These are phyloP conservation scores for Drosophila parabipectinata DNA, from an alignment of 1,140 invertebrate genomes.

Conservation along the genomic window DNA sequence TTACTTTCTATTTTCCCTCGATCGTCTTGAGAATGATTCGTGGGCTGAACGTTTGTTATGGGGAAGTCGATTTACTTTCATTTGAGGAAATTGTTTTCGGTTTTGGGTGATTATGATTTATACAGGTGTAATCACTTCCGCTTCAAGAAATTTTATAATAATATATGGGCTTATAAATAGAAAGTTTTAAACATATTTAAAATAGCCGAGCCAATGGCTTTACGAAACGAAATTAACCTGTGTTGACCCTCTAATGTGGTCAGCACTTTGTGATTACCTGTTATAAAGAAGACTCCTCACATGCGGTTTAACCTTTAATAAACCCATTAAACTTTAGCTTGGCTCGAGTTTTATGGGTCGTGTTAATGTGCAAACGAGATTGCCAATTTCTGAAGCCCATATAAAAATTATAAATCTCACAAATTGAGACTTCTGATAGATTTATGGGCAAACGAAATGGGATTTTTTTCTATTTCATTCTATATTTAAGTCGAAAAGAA, in stretches of 20 bases:
- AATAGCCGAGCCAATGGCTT: not conserved
- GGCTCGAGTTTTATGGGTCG: conserved; percentile 10
- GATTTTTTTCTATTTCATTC: not conserved
- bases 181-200: not conserved
- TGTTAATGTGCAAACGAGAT: not conserved
- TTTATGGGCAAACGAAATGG: conserved; percentile 1
- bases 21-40: conserved; percentile 54
- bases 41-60: conserved; percentile 37
- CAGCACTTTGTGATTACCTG: conserved; percentile 6
- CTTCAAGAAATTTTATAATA: not conserved
- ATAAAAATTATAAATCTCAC: conserved; percentile 18
- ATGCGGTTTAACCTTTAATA: conserved; percentile 39
- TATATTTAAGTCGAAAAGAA: conserved; percentile 27
- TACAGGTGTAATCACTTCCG: conserved; percentile 47
- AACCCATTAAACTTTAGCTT: conserved; percentile 26
- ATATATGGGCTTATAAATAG: not conserved
- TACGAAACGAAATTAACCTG: conserved; percentile 33
- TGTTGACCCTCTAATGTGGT: conserved; percentile 26
- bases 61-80: conserved; percentile 70
- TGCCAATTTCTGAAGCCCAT: conserved; percentile 19
- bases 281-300: conserved; percentile 11
- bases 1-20: conserved; percentile 74
- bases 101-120: conserved; percentile 28
- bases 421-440: conserved; percentile 23
- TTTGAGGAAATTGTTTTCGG: conserved; percentile 44